Percentiles rank a stretch among this genome's conserved stretches.
phyloP scores from a whole-genome alignment of 2,113 vertebrate genomes.

The Catagonus wagneri region DNA sequence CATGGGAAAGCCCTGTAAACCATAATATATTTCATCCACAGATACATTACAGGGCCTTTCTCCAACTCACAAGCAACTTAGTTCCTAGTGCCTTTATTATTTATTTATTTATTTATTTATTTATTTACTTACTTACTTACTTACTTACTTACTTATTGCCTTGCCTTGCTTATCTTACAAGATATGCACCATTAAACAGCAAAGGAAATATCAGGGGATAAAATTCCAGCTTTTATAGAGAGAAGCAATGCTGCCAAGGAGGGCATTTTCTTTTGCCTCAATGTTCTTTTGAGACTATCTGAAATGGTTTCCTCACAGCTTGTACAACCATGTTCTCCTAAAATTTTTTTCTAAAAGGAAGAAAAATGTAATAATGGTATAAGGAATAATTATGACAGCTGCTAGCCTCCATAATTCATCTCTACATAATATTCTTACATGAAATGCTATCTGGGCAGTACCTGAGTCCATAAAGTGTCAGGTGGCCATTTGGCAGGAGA shows the following conservation, averaged over 20 bases:
- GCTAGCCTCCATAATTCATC: conserved; percentile 89
- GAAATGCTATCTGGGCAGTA: conserved; percentile 93
- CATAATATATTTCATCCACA: neutral
- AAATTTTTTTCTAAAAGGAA: conserved; percentile 73
- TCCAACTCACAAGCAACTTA: neutral
- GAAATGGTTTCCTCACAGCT: conserved; percentile 81
- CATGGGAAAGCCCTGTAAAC: conserved; percentile 31
- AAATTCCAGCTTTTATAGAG: conserved; percentile 82
- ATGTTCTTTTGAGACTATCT: conserved; percentile 84
- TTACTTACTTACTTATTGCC: neutral
- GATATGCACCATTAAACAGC: conserved; percentile 46
- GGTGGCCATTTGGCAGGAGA: conserved; percentile 90
- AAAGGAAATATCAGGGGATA: conserved; percentile 55
- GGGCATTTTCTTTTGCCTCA: conserved; percentile 74
- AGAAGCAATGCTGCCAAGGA: conserved; percentile 81
- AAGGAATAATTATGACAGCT: conserved; percentile 92
- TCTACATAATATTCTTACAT: conserved; percentile 87
- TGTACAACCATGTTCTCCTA: conserved; percentile 78
- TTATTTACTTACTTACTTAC: neutral
- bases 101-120: neutral
- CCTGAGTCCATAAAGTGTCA: conserved; percentile 92
- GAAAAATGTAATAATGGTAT: conserved; percentile 82
- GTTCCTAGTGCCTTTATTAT: neutral
- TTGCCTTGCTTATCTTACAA: conserved; percentile 4
- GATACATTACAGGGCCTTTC: neutral